These are phyloP conservation scores for Hypolimnas misippus DNA, from an alignment of 2,888 invertebrate species.

Conservation along the genomic window DNA sequence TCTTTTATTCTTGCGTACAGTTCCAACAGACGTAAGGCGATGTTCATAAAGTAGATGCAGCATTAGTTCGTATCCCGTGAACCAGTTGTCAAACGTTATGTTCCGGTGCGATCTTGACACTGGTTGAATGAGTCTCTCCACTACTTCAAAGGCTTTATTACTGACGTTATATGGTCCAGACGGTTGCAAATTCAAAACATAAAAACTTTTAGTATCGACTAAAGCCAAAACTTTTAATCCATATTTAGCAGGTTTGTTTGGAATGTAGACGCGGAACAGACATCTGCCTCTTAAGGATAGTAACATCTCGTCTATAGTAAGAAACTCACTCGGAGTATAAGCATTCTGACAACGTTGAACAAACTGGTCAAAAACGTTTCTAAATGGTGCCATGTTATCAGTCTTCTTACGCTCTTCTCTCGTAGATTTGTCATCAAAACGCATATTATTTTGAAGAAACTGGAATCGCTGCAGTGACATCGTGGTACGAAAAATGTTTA, in stretches of 20 bases:
- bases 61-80: not conserved
- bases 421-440: constrained; percentile 18
- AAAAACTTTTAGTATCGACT: constrained; percentile 22
- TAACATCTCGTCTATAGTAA: constrained; percentile 34
- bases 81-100: not conserved
- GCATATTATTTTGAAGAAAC: constrained; percentile 6
- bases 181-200: constrained; percentile 25
- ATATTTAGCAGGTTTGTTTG: constrained; percentile 32
- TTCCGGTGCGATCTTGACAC: not conserved
- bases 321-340: constrained; percentile 10
- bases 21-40: not conserved
- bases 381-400: constrained; percentile 13
- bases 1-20: not conserved
- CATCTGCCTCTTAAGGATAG: constrained; percentile 31
- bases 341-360: not conserved
- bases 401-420: not conserved
- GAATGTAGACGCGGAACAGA: constrained; percentile 30
- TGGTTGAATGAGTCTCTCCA: not conserved
- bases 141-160: not conserved
- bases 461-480: constrained; percentile 15
- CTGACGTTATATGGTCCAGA: constrained; percentile 14
- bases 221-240: constrained; percentile 29
- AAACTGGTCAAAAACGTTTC: constrained; percentile 8
- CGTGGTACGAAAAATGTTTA: constrained; percentile 8
- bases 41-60: not conserved